Evolutionary conservation across 2,113 vertebrate genomes (phyloP), one percentile per base, ranked within the genome.

Genomic region (Atrichornis clamosus): DNA sequence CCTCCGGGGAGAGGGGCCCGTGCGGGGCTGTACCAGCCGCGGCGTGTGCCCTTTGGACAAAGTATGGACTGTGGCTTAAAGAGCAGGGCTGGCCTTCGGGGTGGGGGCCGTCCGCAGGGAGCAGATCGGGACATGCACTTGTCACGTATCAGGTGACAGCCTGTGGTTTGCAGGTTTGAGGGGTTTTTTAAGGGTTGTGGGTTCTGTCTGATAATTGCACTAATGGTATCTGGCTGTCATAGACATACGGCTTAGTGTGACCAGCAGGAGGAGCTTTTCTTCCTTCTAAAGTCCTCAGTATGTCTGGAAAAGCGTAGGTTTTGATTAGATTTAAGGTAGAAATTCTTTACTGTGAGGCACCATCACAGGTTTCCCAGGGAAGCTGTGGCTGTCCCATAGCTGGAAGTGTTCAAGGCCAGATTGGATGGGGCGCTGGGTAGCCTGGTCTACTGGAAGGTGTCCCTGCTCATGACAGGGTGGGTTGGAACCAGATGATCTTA

Each of bases 201-300:
- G 3, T 42, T n/a, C 17, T 39, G 27, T 4, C 8, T 39, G 7
- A 0, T 46, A n/a, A 32, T 49, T 7, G n/a, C 14, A 3, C 0
- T 42, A 1, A 6, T 4, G 11, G 27, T 8, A 10, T 32, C 8
- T 58, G 37, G 32, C 8, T 56, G 55, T 30, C 7, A 3, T 6
- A 53, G 35, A 3, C 4, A 0, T 1, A 7, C 2, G 30, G 13
- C 11, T 58, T 46, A 7, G 10, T 11, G 73, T 44, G 41, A 15
- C 86, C 91, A n/a, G 68, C 58, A 87, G 93, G 93, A 89, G 94
- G 92, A 90, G 96, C 76, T 84, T 83, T 76, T n/a, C 14, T 46
- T 35, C 32, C 3, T 64, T 19, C 10, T 21, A 1, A 18, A 73
- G 26, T 39, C 4, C 2, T 35, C 19, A 3, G 10, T 37, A 3